Percentiles rank a stretch among this genome's conserved stretches.
Evolutionary conservation across 2,888 invertebrate species (phyloP).

Genomic region (Linnaemya vulpina): DNA sequence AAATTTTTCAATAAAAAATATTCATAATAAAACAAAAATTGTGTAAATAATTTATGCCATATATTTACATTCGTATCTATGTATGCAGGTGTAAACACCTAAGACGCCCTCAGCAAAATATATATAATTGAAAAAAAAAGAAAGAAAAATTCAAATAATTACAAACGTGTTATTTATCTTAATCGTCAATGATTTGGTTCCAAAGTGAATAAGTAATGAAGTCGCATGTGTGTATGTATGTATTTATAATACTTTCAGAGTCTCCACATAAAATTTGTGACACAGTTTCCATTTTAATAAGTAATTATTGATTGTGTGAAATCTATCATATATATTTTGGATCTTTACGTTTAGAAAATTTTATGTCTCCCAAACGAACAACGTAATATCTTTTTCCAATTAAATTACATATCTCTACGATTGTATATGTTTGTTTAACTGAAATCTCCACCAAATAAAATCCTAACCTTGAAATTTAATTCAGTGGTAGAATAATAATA

Average conservation of each 20-base stretch:
- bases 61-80: neutral
- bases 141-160: neutral
- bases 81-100: neutral
- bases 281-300: neutral
- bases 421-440: neutral
- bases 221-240: neutral
- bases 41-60: neutral
- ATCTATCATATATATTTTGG: too few relatives aligned
- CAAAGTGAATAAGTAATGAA: neutral
- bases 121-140: neutral
- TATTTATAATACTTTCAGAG: neutral
- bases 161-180: neutral
- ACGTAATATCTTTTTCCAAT: neutral
- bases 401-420: neutral
- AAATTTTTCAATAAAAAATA: slow-evolving; percentile 1
- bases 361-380: too few relatives aligned
- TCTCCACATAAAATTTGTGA: neutral
- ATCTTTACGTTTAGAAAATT: neutral
- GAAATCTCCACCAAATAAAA: neutral
- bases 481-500: slow-evolving; percentile 40
- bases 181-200: neutral
- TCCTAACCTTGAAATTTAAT: slow-evolving; percentile 69
- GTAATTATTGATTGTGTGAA: too few relatives aligned
- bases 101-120: neutral
- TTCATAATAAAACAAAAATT: neutral